Evolutionary conservation across 2,888 invertebrate species (phyloP).

Genomic region (Zeuzera pyrina): DNA sequence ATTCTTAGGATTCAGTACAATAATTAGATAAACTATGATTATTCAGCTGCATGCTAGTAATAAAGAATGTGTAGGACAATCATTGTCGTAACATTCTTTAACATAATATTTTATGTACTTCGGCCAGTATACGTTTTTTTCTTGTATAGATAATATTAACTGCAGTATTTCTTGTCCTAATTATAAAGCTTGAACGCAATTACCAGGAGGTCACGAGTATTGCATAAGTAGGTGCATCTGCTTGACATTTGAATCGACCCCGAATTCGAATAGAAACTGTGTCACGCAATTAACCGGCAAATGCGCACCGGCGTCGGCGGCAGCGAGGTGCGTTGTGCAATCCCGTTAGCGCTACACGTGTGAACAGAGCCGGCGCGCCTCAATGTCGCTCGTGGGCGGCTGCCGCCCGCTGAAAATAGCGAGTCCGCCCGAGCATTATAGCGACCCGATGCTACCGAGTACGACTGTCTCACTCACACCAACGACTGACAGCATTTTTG

Average conservation of each 20-base stretch:
- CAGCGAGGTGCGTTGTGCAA: slow-evolving; percentile 62
- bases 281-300: slow-evolving; percentile 59
- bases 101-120: slow-evolving; percentile 5
- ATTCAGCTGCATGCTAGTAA: neutral
- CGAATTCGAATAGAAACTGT: slow-evolving; percentile 73
- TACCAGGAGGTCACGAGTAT: slow-evolving; percentile 37
- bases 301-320: slow-evolving; percentile 34
- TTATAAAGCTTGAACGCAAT: slow-evolving; percentile 34
- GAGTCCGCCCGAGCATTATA: slow-evolving; percentile 21
- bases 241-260: slow-evolving; percentile 73
- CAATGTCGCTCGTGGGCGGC: slow-evolving; percentile 67
- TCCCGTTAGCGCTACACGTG: slow-evolving; percentile 67
- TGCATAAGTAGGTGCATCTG: slow-evolving; percentile 71
- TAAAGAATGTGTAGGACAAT: neutral
- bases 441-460: slow-evolving; percentile 16
- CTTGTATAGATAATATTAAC: slow-evolving; percentile 4
- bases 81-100: slow-evolving; percentile 1
- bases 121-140: slow-evolving; percentile 6
- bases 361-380: slow-evolving; percentile 61
- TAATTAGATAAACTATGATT: no score
- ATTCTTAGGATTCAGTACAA: no score
- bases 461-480: slow-evolving; percentile 23
- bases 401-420: slow-evolving; percentile 45
- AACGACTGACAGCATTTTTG: slow-evolving; percentile 35
- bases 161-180: slow-evolving; percentile 16